These are phyloP conservation scores for Lytechinus variegatus DNA, from an alignment of 35 echinoderm and acorn worm species.

Conservation along the genomic window DNA sequence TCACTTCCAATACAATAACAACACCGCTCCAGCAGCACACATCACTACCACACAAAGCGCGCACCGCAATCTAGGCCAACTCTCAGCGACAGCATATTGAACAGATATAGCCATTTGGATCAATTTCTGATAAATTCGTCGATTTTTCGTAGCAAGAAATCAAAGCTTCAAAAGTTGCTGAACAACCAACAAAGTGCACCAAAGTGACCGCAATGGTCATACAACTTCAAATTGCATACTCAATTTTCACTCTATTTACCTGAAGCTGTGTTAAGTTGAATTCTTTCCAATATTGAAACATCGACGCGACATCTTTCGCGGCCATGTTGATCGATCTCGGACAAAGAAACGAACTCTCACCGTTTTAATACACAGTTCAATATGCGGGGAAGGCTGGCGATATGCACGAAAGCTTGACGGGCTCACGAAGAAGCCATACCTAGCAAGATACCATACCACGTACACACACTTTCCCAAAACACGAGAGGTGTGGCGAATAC, in stretches of 20 bases:
- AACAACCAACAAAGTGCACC: conserved; percentile 26
- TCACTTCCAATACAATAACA: background rate
- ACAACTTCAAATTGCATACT: background rate
- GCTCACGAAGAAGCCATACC: conserved; percentile 8
- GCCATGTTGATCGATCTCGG: conserved; percentile 95
- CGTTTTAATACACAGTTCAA: conserved; percentile 33
- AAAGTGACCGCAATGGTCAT: conserved; percentile 32
- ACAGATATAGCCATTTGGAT: conserved; percentile 58
- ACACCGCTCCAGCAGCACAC: background rate
- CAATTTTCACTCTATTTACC: conserved; percentile 60
- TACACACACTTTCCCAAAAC: conserved; percentile 46
- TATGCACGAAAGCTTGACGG: background rate
- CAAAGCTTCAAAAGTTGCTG: conserved; percentile 36
- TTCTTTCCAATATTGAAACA: conserved; percentile 99
- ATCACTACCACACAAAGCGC: conserved; percentile 24
- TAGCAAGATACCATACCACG: conserved; percentile 22
- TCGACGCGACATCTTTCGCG: conserved; percentile 96
- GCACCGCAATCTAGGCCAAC: conserved; percentile 48
- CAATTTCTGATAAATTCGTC: conserved; percentile 83
- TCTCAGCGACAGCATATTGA: conserved; percentile 37
- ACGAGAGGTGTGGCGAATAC: conserved; percentile 44
- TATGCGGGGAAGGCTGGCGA: background rate
- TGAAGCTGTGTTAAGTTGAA: conserved; percentile 96
- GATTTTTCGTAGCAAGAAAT: conserved; percentile 58
- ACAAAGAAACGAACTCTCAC: conserved; percentile 68